Evolutionary conservation across 2,888 invertebrate species (phyloP).

Genomic region (Spodoptera picta): DNA sequence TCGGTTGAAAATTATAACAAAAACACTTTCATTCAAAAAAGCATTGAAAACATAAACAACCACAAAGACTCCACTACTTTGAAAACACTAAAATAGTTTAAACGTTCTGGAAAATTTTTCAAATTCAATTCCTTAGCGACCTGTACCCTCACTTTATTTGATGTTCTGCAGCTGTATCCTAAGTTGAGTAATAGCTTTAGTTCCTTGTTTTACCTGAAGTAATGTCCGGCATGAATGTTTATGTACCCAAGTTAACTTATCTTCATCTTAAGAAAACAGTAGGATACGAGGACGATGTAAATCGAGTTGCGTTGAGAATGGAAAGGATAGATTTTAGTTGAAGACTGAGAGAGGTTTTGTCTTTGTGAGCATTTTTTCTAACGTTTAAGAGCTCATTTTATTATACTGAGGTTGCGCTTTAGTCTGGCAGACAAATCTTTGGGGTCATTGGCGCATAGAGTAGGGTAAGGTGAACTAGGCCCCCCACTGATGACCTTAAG

Average conservation of each 20-base stretch:
- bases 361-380: no score
- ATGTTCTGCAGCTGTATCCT: conserved; percentile 67
- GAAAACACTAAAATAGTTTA: conserved; percentile 47
- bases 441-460: no score
- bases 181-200: conserved; percentile 63
- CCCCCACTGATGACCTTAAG: no score
- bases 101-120: conserved; percentile 57
- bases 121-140: conserved; percentile 66
- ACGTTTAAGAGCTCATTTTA: no score
- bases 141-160: conserved; percentile 62
- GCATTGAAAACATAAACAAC: neutral
- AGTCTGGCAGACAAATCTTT: no score
- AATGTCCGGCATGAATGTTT: conserved; percentile 57
- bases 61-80: conserved; percentile 2
- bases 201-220: conserved; percentile 60
- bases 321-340: no score
- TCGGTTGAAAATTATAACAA: no score
- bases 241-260: conserved; percentile 34
- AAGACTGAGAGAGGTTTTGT: no score
- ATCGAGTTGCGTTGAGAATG: conserved; percentile 42
- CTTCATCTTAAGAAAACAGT: conserved; percentile 41
- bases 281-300: conserved; percentile 50
- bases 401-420: no score
- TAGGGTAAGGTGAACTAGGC: no score
- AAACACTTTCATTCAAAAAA: no score